Percentiles rank a stretch among this genome's conserved stretches.
phyloP scores from a whole-genome alignment of 2,797 vertebrate genomes.

The Lagorchestes hirsutus region DNA sequence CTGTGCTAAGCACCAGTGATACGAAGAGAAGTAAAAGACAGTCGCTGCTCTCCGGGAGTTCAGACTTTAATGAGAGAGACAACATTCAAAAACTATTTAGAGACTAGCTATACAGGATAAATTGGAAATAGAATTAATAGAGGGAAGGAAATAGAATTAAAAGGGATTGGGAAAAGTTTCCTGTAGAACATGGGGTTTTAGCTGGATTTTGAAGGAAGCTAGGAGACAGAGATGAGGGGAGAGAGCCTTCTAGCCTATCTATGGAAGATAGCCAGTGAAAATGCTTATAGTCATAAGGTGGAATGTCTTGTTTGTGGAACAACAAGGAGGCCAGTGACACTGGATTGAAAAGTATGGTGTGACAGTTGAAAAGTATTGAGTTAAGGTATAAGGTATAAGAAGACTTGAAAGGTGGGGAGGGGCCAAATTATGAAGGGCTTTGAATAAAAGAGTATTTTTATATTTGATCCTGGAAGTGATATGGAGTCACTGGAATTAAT shows the following conservation, averaged over 20 bases:
- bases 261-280: background rate
- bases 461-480: background rate
- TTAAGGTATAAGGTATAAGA: background rate
- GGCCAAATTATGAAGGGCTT: background rate
- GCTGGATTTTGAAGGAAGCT: too few species aligned
- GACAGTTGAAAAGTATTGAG: background rate
- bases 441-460: background rate
- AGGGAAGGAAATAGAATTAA: background rate
- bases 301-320: background rate
- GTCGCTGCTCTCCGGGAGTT: background rate
- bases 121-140: background rate
- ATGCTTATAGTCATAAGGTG: background rate
- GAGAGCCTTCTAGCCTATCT: background rate
- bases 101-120: background rate
- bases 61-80: background rate
- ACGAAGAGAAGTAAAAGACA: background rate
- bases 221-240: background rate
- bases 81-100: background rate
- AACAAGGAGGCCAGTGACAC: background rate
- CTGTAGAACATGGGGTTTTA: background rate
- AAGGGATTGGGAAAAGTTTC: background rate
- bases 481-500: background rate
- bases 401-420: background rate
- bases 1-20: background rate
- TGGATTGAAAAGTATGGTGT: background rate